Base-by-base conservation (phyloP, 2,888 invertebrate species). In the Aphrophora alni region DNA sequence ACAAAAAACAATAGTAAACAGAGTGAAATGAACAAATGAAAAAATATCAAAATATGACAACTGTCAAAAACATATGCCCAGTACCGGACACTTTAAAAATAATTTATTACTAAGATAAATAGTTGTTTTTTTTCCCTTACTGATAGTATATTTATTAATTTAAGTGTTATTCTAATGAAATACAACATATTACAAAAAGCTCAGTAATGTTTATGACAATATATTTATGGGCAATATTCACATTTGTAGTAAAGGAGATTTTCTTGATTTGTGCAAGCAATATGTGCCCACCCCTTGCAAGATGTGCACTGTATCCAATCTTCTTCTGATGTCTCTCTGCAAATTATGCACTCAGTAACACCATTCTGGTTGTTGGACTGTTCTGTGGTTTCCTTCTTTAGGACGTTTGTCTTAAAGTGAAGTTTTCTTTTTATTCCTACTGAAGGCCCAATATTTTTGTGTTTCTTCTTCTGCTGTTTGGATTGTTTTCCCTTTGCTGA, bases 241-340 rank as follows among this genome's bases (percentile, higher is more conserved):
- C 68, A 68, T 5, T 24, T 68, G 24, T 68, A 68, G 68, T 21
- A 68, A 68, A 24, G n/a, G 10, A 69, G 69, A 69, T 26, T 69
- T 26, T 69, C 69, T 26, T 69, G 69, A 69, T 3, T 2, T 44
- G 44, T 44, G 44, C 44, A 44, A 44, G 44, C 44, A 44, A 44
- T 17, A 44, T 44, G 44, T 44, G 69, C 69, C 69, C 69, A 69
- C n/a, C 21, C 24, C 69, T 69, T 69, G 69, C 69, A 21, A 69
- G 24, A 69, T 26, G 69, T 69, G 69, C 69, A 69, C 69, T 69
- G 69, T 69, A 69, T 26, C 69, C 69, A 69, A 17, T 44, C 44
- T 44, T 44, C 12, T 44, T 44, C 44, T 44, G 44, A 8, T 44
- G 44, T 44, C 44, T 33, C 33, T 33, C 33, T 33, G 33, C 33